These are phyloP conservation scores for Decapterus maruadsi DNA, from an alignment of 2,797 vertebrate species.

Conservation along the genomic window DNA sequence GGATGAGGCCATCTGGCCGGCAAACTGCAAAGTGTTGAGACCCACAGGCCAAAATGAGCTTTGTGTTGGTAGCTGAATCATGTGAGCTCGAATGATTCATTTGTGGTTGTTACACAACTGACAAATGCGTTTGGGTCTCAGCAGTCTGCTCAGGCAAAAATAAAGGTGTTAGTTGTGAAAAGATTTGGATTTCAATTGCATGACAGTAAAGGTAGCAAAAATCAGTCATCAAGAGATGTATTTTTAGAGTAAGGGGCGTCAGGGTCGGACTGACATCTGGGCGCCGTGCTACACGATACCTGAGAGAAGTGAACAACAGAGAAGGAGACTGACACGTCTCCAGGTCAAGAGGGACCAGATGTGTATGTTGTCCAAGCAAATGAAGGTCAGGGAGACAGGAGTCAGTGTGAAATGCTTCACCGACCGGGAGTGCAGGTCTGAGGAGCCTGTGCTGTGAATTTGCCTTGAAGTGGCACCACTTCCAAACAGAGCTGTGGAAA, in stretches of 20 bases:
- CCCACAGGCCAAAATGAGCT: background rate
- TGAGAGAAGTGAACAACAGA: slow-evolving; percentile 11
- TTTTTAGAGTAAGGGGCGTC: slow-evolving; percentile 5
- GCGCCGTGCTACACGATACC: background rate
- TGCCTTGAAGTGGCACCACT: slow-evolving; percentile 25
- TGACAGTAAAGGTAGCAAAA: slow-evolving; percentile 16
- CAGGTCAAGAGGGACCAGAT: slow-evolving; percentile 37
- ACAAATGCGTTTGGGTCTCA: slow-evolving; percentile 5
- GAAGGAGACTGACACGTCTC: slow-evolving; percentile 9
- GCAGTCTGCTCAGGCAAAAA: background rate
- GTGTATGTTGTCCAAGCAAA: slow-evolving; percentile 15
- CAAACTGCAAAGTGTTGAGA: slow-evolving; percentile 39
- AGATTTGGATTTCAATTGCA: background rate
- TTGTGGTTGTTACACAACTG: slow-evolving; percentile 17
- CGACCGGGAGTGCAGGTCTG: slow-evolving; percentile 9
- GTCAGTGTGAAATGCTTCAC: background rate
- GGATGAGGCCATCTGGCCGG: slow-evolving; percentile 50
- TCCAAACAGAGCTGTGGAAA: slow-evolving; percentile 72
- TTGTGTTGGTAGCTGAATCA: background rate
- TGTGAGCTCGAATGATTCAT: slow-evolving; percentile 8
- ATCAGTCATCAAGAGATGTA: slow-evolving; percentile 12
- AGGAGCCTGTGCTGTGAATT: slow-evolving; percentile 35
- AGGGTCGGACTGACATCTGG: slow-evolving; percentile 17
- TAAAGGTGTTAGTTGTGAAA: background rate
- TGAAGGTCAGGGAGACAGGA: slow-evolving; percentile 31